Evolutionary conservation across 2,113 vertebrate genomes (phyloP).

Genomic region (Boleophthalmus pectinirostris): DNA sequence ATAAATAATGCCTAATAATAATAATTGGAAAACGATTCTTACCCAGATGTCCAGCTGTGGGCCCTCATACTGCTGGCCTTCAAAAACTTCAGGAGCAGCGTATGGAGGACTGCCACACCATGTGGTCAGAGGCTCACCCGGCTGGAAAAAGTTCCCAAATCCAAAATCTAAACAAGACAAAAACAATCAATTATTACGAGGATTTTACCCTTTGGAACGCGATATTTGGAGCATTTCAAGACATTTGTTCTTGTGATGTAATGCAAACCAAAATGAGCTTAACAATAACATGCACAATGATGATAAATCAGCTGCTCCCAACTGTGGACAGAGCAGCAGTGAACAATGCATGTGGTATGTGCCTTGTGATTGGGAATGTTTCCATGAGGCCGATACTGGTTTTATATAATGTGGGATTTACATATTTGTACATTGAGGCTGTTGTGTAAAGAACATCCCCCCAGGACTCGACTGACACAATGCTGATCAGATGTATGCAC

Average conservation of each 20-base stretch:
- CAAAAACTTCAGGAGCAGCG: slow-evolving; percentile 96
- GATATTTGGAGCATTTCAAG: not conserved
- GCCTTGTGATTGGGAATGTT: slow-evolving; percentile 5
- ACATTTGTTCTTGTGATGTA: not conserved
- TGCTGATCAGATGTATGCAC: slow-evolving; percentile 43
- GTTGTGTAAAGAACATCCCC: slow-evolving; percentile 56
- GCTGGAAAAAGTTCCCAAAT: slow-evolving; percentile 98
- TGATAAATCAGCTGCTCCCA: slow-evolving; percentile 1
- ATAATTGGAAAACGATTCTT: slow-evolving; percentile 34
- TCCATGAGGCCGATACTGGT: slow-evolving; percentile 14
- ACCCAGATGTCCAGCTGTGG: slow-evolving; percentile 99
- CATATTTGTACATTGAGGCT: slow-evolving; percentile 61
- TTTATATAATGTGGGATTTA: slow-evolving; percentile 35
- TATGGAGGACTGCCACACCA: slow-evolving; percentile 99
- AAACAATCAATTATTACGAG: not conserved
- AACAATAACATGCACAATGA: slow-evolving; percentile 1
- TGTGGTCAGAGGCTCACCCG: slow-evolving; percentile 89
- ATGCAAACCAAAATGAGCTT: not conserved
- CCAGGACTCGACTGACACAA: slow-evolving; percentile 48
- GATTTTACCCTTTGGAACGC: not conserved
- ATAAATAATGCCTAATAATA: not conserved
- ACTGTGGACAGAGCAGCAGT: slow-evolving; percentile 2
- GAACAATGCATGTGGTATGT: slow-evolving; percentile 7
- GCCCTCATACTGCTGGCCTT: slow-evolving; percentile 97
- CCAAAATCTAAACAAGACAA: slow-evolving; percentile 87